These are phyloP conservation scores for Lates calcarifer DNA, from an alignment of 2,113 vertebrate genomes.

Conservation along the genomic window DNA sequence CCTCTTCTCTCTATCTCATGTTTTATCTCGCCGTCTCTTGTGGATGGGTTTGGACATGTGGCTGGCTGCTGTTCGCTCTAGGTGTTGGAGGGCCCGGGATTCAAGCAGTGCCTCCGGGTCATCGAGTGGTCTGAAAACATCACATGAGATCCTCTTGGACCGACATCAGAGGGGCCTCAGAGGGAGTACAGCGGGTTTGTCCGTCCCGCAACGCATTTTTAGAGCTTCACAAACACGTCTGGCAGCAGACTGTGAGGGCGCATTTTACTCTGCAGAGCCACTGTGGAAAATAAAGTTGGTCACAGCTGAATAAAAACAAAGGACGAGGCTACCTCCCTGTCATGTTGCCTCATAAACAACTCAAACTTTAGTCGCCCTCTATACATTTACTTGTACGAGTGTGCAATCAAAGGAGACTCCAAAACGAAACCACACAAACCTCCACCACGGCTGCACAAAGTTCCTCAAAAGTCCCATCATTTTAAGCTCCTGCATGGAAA, in stretches of 20 bases:
- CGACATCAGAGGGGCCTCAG: slow-evolving; percentile 26
- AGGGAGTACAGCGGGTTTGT: not conserved
- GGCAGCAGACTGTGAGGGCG: not conserved
- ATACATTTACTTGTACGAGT: too few relatives aligned
- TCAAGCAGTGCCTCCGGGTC: slow-evolving; percentile 31
- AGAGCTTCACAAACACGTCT: not conserved
- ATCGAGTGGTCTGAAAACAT: slow-evolving; percentile 40
- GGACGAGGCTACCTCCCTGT: not conserved
- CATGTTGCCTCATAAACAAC: not conserved
- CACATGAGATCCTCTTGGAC: slow-evolving; percentile 50
- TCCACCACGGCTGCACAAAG: not conserved
- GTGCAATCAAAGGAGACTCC: too few relatives aligned
- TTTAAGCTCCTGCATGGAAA: too few relatives aligned
- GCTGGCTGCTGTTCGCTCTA: not conserved
- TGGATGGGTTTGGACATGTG: slow-evolving; percentile 16
- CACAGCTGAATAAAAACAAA: not conserved
- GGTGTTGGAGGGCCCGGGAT: not conserved
- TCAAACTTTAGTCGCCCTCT: too few relatives aligned
- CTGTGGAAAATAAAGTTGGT: not conserved
- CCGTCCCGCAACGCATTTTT: not conserved
- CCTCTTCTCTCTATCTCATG: not conserved
- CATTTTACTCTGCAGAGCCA: not conserved
- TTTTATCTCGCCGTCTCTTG: slow-evolving; percentile 2
- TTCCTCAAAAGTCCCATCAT: too few relatives aligned
- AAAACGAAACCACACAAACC: not conserved